Conservation (phyloP, 2,888 invertebrate species). For the Dermolepida albohirtum region DNA sequence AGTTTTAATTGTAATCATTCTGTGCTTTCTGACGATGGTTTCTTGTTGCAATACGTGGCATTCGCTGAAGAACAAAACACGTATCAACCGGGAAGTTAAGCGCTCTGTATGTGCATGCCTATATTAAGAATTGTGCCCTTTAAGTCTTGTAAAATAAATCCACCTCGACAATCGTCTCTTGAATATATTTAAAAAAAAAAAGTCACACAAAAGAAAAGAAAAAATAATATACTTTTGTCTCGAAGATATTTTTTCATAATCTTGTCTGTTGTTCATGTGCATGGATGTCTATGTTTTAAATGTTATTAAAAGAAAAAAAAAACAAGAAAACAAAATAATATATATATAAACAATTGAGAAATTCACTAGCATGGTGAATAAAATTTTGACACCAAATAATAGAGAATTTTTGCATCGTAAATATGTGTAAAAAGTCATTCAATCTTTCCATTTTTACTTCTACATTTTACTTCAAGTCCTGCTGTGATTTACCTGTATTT, state of each 20-base stretch:
- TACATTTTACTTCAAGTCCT: slow-evolving; percentile 50
- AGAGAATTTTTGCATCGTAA: too few relatives aligned
- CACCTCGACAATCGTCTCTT: slow-evolving; percentile 63
- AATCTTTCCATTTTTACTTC: slow-evolving; percentile 16
- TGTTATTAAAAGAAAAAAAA: slow-evolving; percentile 11
- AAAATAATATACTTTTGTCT: slow-evolving; percentile 55
- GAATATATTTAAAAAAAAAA: slow-evolving; percentile 21
- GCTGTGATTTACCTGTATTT: slow-evolving; percentile 58
- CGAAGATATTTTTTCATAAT: slow-evolving; percentile 60
- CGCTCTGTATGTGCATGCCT: slow-evolving; percentile 44
- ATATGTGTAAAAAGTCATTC: slow-evolving; percentile 6
- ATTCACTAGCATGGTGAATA: too few relatives aligned
- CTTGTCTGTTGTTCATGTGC: slow-evolving; percentile 51
- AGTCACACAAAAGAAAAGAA: slow-evolving; percentile 21
- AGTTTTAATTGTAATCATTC: too few relatives aligned
- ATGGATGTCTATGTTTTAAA: slow-evolving; percentile 41
- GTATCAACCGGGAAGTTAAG: slow-evolving; percentile 30
- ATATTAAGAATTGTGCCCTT: slow-evolving; percentile 55
- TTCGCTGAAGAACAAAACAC: background rate
- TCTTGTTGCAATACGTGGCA: background rate
- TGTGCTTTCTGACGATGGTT: too few relatives aligned
- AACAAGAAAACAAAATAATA: background rate
- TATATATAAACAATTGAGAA: background rate
- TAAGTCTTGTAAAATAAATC: slow-evolving; percentile 60
- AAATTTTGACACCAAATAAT: too few relatives aligned